These are phyloP conservation scores for Oscheius onirici DNA, from an alignment of 2,888 invertebrate species.

Conservation along the genomic window DNA sequence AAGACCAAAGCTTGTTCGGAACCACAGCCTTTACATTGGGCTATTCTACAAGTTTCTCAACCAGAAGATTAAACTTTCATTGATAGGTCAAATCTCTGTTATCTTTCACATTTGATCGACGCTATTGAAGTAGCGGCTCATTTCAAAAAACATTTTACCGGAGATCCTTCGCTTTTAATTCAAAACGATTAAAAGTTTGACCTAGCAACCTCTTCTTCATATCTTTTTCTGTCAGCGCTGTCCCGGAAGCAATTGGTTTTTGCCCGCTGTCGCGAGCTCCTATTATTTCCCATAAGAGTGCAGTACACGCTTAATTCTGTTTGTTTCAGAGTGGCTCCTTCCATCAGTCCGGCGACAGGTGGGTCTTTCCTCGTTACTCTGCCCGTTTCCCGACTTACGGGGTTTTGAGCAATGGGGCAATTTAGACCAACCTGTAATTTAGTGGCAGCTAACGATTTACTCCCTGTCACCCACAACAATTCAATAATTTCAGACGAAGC, in stretches of 20 bases:
- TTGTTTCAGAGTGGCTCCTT: conserved; percentile 22
- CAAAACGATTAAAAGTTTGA: not conserved
- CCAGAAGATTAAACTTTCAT: too few species aligned
- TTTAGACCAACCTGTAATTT: conserved; percentile 14
- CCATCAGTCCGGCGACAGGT: conserved; percentile 9
- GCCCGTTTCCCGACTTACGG: not conserved
- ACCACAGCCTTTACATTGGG: too few species aligned
- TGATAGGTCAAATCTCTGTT: too few species aligned
- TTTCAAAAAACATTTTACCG: too few species aligned
- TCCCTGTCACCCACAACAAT: not conserved
- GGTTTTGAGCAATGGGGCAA: not conserved
- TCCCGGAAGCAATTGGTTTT: conserved; percentile 17
- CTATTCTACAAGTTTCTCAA: too few species aligned
- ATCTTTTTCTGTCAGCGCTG: conserved; percentile 1
- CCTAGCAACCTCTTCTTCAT: not conserved
- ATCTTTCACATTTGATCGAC: too few species aligned
- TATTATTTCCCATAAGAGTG: not conserved
- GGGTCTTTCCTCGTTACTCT: conserved; percentile 7
- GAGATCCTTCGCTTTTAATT: too few species aligned
- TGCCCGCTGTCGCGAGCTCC: not conserved
- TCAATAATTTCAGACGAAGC: not conserved
- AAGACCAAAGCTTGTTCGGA: too few species aligned
- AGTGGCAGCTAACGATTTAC: conserved; percentile 1
- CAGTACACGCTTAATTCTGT: not conserved
- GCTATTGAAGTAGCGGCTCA: too few species aligned